Conservation (phyloP, 2,797 vertebrate genomes). For the Setipinna tenuifilis region DNA sequence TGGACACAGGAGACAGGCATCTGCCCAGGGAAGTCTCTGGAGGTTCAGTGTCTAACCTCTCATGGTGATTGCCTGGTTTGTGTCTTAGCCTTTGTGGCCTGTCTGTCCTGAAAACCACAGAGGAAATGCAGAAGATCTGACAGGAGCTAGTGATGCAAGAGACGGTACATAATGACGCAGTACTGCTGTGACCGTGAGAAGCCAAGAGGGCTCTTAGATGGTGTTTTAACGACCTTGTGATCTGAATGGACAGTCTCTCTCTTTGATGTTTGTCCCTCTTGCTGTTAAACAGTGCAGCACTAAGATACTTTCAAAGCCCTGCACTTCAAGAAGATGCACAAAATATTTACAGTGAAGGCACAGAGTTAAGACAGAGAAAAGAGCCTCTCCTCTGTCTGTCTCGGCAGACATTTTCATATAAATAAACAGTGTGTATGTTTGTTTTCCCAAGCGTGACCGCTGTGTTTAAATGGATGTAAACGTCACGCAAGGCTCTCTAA, state of each 20-base stretch:
- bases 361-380: conserved; percentile 3
- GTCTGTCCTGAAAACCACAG: background rate
- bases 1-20: background rate
- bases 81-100: background rate
- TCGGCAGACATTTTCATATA: conserved; percentile 10
- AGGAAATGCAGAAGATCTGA: background rate
- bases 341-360: conserved; percentile 22
- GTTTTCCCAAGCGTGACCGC: background rate
- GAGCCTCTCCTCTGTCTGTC: conserved; percentile 29
- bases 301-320: background rate
- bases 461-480: conserved; percentile 33
- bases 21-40: background rate
- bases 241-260: background rate
- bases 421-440: background rate
- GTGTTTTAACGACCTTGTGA: background rate
- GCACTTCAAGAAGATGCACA: background rate
- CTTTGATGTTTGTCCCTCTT: background rate
- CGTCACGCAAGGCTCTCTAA: conserved; percentile 24
- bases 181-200: background rate
- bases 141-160: background rate
- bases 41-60: background rate
- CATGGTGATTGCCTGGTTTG: background rate
- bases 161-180: background rate
- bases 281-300: background rate
- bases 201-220: background rate